phyloP scores from a whole-genome alignment of 2,888 invertebrate species.

The Atherix ibis region DNA sequence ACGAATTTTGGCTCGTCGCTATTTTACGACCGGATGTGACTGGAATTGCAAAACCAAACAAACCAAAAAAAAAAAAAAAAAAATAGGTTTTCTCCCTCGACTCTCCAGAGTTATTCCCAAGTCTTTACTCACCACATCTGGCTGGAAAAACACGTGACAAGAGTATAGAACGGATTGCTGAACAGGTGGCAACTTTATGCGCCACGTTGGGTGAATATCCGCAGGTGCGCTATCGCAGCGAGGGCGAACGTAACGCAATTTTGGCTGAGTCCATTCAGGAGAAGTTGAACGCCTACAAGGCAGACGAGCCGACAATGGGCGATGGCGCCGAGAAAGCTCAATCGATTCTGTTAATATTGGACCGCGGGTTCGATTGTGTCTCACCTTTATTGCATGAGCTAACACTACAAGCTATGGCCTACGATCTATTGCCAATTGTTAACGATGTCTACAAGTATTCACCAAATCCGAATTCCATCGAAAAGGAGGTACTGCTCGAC shows the following conservation, averaged over 20 bases:
- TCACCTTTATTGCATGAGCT: constrained; percentile 95
- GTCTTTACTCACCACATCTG: constrained; percentile 85
- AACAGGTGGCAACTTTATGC: constrained; percentile 98
- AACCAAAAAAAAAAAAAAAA: neutral
- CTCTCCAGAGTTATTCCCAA: constrained; percentile 90
- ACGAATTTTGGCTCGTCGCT: too few species aligned
- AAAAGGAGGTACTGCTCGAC: constrained; percentile 89
- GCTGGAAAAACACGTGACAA: constrained; percentile 66
- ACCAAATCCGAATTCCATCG: constrained; percentile 66
- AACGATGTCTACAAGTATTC: constrained; percentile 99
- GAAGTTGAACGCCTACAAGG: constrained; percentile 98
- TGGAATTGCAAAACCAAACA: too few species aligned
- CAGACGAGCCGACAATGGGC: constrained; percentile 99
- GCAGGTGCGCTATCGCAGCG: constrained; percentile 81
- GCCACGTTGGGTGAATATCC: constrained; percentile 98
- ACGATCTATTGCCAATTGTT: constrained; percentile 92
- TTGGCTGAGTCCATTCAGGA: constrained; percentile 96
- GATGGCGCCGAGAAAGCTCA: constrained; percentile 95
- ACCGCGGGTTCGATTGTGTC: constrained; percentile 96
- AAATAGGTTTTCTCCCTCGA: constrained; percentile 85
- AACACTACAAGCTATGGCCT: constrained; percentile 97
- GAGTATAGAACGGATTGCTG: constrained; percentile 97
- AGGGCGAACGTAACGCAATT: constrained; percentile 95
- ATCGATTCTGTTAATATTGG: constrained; percentile 87
- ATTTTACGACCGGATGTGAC: too few species aligned